Evolutionary conservation across 2,888 invertebrate genomes (phyloP), one percentile per base, ranked within the genome.

Genomic region (Scrobipalpa costella): DNA sequence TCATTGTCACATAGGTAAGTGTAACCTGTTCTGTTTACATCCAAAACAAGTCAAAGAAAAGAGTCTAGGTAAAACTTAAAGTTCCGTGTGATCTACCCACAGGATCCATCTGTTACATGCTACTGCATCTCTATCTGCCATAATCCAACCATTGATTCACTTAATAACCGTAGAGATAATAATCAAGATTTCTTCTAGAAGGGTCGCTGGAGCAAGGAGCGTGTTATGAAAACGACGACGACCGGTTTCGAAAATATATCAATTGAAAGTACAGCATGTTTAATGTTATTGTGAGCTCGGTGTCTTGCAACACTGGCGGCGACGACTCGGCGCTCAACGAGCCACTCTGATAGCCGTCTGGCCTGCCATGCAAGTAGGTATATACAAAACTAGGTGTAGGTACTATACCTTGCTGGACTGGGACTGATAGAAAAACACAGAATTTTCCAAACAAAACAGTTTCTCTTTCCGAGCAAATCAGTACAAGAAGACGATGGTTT

Each of bases 181-280:
- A 44, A n/a, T 44, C 44, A 15, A 73, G 71, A 69, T 66, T 69
- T 70, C 69, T 70, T 71, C 77, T 47, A 33, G 27, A 47, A 17
- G 78, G 73, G 72, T 49, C 19, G 49, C 49, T 9, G 49, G 8
- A 13, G 75, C 75, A 77, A 76, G 69, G 73, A 75, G 71, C 78
- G 71, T 87, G 85, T 90, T 88, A 86, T 88, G 88, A 90, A 90
- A 88, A 88, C 84, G 76, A 71, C 74, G 77, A 70, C 75, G 82
- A 89, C 88, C 83, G 86, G 87, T 89, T 89, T 85, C 79, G 81
- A 84, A 88, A 88, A 90, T 90, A 88, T 87, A 90, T 89, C 86
- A 88, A 87, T 89, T 86, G 88, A 85, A 89, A 88, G 85, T 83
- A 81, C 78, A 66, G 52, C 77, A 82, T 86, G 85, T 86, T 84